Conservation (phyloP, 2,888 invertebrate genomes). For the Tipula confusa region DNA sequence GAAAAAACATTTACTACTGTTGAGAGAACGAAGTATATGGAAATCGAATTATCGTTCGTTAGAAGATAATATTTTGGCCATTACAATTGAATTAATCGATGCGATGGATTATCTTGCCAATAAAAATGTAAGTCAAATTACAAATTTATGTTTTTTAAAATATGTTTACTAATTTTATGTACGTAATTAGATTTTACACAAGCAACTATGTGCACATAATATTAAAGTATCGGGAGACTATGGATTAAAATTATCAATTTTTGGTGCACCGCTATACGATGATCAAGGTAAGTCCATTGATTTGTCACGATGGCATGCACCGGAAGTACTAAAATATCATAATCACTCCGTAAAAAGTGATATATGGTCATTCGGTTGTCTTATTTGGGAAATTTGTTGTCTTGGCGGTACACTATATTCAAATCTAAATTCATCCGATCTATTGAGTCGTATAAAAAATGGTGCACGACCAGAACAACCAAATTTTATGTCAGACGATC, state of each 20-base stretch:
- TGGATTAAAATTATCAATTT: constrained; percentile 68
- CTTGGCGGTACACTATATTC: constrained; percentile 74
- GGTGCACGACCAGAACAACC: constrained; percentile 72
- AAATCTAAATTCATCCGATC: constrained; percentile 62
- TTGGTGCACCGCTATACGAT: constrained; percentile 67
- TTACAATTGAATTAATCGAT: constrained; percentile 62
- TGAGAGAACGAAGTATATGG: constrained; percentile 45
- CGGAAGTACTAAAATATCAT: constrained; percentile 68
- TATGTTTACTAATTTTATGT: background rate
- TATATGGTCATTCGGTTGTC: constrained; percentile 77
- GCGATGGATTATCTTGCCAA: constrained; percentile 68
- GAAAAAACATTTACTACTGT: constrained; percentile 65
- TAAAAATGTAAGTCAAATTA: constrained; percentile 57
- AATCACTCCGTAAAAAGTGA: constrained; percentile 69
- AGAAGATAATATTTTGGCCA: constrained; percentile 60
- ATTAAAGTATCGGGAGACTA: constrained; percentile 62
- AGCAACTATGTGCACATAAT: constrained; percentile 67
- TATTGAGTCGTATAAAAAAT: constrained; percentile 62
- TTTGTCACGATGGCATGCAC: constrained; percentile 73
- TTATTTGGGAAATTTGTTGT: constrained; percentile 78
- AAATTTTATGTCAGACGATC: constrained; percentile 67
- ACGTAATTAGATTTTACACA: constrained; percentile 59
- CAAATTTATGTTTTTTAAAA: too few species aligned
- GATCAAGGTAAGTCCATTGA: constrained; percentile 65
- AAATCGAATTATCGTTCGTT: constrained; percentile 51